phyloP scores from a whole-genome alignment of 2,888 invertebrate species.

The Euplagia quadripunctaria region DNA sequence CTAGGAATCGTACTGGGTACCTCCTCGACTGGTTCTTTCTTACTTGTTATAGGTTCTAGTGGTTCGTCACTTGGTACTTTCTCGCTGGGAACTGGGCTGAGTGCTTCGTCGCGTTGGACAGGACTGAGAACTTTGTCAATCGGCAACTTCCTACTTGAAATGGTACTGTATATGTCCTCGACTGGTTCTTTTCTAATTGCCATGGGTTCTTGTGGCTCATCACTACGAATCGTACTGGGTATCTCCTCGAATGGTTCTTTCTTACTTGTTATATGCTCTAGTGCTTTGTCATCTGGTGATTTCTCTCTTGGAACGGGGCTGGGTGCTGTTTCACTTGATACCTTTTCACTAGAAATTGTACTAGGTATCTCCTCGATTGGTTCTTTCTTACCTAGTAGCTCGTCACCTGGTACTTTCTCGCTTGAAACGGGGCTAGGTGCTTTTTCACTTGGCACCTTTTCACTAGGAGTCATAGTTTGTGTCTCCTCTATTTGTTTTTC shows the following conservation, averaged over 20 bases:
- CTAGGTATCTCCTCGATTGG: conserved; percentile 21
- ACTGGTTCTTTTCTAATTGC: background rate
- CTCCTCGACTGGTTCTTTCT: conserved; percentile 18
- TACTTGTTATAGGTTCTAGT: conserved; percentile 4
- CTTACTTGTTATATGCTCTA: background rate
- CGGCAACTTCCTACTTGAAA: conserved; percentile 19
- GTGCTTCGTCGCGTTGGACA: background rate
- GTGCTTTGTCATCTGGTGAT: too few relatives aligned
- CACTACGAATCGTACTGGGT: background rate
- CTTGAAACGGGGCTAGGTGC: conserved; percentile 18
- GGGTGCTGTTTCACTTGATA: background rate
- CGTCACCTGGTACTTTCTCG: background rate
- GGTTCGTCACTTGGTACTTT: conserved; percentile 4
- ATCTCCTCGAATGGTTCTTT: background rate
- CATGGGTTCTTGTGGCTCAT: conserved; percentile 4
- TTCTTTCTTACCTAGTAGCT: background rate
- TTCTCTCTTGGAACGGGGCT: background rate
- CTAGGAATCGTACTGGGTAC: conserved; percentile 22
- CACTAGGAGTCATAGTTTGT: background rate
- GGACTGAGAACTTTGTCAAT: conserved; percentile 15
- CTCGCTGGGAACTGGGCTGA: too few relatives aligned
- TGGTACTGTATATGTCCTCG: conserved; percentile 18
- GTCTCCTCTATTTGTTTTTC: too few relatives aligned
- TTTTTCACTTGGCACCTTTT: conserved; percentile 23
- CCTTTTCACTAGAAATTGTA: conserved; percentile 19